phyloP scores from a whole-genome alignment of 1,140 invertebrate genomes.

The Lepidurus packardi region DNA sequence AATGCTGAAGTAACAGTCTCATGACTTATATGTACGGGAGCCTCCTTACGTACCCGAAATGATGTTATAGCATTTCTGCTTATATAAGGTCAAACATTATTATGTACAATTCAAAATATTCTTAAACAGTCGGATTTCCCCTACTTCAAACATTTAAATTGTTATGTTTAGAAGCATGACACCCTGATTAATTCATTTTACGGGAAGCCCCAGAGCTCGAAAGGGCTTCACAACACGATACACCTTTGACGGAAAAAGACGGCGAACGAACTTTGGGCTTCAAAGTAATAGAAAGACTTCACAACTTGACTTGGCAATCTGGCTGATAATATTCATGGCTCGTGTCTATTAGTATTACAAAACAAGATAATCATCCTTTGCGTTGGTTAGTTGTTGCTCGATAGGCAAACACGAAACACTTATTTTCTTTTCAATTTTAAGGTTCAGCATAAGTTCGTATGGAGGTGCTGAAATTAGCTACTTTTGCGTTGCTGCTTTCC shows the following conservation, averaged over 20 bases:
- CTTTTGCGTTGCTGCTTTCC: neutral
- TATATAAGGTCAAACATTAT: no score
- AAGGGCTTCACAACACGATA: neutral
- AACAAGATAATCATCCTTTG: neutral
- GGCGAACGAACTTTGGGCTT: neutral
- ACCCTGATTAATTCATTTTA: neutral
- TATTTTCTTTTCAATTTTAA: neutral
- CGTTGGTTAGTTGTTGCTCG: neutral
- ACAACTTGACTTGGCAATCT: constrained; percentile 12
- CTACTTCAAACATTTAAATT: no score
- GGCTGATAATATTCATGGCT: constrained; percentile 13
- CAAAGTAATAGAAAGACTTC: neutral
- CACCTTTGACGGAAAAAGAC: neutral
- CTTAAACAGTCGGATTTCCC: no score
- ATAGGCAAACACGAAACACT: neutral
- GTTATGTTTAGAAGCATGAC: no score
- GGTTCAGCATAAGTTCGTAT: neutral
- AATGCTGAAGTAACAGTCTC: neutral
- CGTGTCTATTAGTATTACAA: neutral
- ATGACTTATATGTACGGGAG: neutral
- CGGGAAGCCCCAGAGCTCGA: neutral
- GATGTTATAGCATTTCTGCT: no score
- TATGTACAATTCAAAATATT: no score
- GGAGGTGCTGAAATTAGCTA: neutral
- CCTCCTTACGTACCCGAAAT: neutral